phyloP scores from a whole-genome alignment of 2,113 vertebrate genomes.

The Dasypus novemcinctus region DNA sequence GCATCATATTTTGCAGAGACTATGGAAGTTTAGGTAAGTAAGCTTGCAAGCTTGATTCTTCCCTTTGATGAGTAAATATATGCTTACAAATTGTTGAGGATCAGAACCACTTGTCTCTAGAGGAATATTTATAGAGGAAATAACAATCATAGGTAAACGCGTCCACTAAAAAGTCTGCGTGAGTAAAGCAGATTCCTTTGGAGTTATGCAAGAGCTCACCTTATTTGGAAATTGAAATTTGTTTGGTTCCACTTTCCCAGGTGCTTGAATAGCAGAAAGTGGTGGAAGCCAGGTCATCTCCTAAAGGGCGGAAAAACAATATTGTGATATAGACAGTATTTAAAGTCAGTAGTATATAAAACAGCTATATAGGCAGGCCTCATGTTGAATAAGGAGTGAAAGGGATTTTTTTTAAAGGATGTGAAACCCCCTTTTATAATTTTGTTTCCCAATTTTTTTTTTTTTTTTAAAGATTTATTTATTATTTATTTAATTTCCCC shows the following conservation, averaged over 20 bases:
- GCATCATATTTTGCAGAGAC: background rate
- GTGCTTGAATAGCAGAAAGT: conserved; percentile 88
- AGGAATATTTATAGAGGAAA: background rate
- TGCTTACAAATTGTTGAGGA: background rate
- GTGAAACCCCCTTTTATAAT: background rate
- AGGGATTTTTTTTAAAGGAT: background rate
- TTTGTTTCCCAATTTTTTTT: background rate
- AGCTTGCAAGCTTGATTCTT: background rate
- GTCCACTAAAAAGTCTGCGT: background rate
- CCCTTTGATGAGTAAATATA: background rate
- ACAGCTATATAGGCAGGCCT: no score
- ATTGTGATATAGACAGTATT: conserved; percentile 52
- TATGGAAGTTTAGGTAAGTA: background rate
- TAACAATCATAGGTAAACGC: background rate
- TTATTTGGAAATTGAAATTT: conserved; percentile 91
- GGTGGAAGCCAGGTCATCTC: conserved; percentile 95
- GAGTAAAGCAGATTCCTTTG: background rate
- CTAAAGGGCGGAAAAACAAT: conserved; percentile 77
- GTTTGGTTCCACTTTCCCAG: conserved; percentile 88
- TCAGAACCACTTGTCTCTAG: background rate
- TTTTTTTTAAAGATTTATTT: no score
- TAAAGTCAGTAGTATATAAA: background rate
- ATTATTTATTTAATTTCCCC: no score
- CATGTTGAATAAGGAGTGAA: background rate
- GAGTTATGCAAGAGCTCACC: conserved; percentile 80